Percentiles rank a stretch among this genome's conserved stretches.
These are phyloP conservation scores for Acromyrmex echinatior DNA, from an alignment of 1,140 invertebrate species.

Conservation along the genomic window DNA sequence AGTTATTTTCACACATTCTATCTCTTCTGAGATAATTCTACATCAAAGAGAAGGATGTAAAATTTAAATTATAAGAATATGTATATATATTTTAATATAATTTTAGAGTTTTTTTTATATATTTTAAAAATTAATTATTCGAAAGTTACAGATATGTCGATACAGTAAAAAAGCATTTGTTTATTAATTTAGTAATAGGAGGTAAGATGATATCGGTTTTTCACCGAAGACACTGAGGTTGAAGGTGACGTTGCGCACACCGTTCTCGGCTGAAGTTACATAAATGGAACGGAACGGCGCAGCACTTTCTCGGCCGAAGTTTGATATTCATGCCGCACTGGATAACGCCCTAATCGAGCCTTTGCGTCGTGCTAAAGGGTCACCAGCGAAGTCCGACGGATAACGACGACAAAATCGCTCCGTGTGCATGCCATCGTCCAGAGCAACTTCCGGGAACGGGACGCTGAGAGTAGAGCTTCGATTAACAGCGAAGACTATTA, in stretches of 20 bases:
- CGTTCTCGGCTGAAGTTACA: conserved; percentile 32
- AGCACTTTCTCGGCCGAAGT: conserved; percentile 15
- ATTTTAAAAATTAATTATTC: background rate
- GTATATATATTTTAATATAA: background rate
- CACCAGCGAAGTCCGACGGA: conserved; percentile 29
- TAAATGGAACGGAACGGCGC: conserved; percentile 51
- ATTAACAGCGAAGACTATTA: conserved; percentile 59
- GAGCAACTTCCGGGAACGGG: conserved; percentile 23
- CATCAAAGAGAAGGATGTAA: background rate
- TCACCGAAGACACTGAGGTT: background rate
- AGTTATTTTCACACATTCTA: background rate
- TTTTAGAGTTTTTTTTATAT: background rate
- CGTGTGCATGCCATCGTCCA: conserved; percentile 37
- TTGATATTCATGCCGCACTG: conserved; percentile 60
- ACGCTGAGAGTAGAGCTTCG: conserved; percentile 45
- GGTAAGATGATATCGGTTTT: conserved; percentile 16
- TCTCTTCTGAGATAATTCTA: background rate
- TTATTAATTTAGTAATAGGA: background rate
- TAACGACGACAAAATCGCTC: conserved; percentile 53
- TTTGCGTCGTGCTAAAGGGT: conserved; percentile 31
- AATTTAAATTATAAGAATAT: background rate
- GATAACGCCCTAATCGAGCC: conserved; percentile 55
- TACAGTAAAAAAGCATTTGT: background rate
- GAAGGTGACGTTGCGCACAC: conserved; percentile 23
- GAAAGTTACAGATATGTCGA: background rate